Percentiles rank a stretch among this genome's conserved stretches.
phyloP scores from a whole-genome alignment of 2,888 invertebrate genomes.

The Oegoconia quadripuncta region DNA sequence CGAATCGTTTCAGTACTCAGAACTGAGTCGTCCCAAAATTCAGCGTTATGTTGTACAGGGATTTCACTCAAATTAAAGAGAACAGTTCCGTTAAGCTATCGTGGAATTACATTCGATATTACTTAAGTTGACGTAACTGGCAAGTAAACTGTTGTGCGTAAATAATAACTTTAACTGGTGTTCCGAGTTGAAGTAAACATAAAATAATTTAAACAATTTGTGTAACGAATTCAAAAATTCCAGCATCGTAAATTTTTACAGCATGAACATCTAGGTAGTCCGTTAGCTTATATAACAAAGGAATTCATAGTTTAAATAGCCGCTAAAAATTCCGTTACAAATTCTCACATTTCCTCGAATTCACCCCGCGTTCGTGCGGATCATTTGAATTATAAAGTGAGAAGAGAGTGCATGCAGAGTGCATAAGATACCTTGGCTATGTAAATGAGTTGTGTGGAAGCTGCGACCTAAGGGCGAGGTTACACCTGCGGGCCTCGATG shows the following conservation, averaged over 20 bases:
- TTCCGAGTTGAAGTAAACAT: background rate
- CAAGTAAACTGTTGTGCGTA: background rate
- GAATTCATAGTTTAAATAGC: constrained; percentile 18
- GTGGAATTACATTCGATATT: background rate
- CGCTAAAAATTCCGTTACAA: constrained; percentile 65
- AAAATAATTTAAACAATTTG: background rate
- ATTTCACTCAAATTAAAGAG: background rate
- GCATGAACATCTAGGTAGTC: constrained; percentile 7
- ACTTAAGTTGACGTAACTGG: background rate
- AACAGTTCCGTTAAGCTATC: constrained; percentile 2
- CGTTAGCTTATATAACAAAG: constrained; percentile 12
- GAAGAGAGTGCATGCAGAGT: constrained; percentile 67
- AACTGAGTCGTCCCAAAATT: constrained; percentile 28
- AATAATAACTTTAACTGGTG: background rate
- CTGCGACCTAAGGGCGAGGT: constrained; percentile 46
- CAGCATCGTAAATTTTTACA: background rate
- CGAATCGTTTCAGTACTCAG: constrained; percentile 31
- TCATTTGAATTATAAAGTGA: constrained; percentile 77
- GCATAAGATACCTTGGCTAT: constrained; percentile 67
- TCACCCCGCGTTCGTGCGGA: constrained; percentile 50
- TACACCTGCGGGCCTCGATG: constrained; percentile 47
- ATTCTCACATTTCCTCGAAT: constrained; percentile 71
- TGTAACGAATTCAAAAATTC: background rate
- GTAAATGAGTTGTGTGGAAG: constrained; percentile 57
- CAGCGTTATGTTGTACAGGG: constrained; percentile 13